Percentiles rank a stretch among this genome's conserved stretches.
Evolutionary conservation across 2,888 invertebrate genomes (phyloP).

Genomic region (Aphidius colemani): DNA sequence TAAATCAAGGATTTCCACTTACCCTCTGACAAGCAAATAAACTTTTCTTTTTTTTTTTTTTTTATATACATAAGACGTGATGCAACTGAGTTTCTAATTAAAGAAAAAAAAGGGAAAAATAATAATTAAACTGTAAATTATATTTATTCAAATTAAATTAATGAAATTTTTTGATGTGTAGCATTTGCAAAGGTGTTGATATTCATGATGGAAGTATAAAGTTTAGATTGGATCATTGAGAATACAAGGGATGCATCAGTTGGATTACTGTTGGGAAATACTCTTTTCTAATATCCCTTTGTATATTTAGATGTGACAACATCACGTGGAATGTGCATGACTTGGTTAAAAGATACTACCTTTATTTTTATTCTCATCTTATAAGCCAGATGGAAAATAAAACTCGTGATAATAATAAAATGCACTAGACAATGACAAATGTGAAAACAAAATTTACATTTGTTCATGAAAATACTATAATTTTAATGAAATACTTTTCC

Average conservation of each 20-base stretch:
- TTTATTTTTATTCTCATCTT: slow-evolving; percentile 18
- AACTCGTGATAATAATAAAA: no score
- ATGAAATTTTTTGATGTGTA: neutral
- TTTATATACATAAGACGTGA: no score
- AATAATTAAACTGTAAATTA: no score
- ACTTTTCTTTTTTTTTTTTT: neutral
- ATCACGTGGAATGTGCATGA: slow-evolving; percentile 37
- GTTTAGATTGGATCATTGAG: neutral
- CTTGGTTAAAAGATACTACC: slow-evolving; percentile 29
- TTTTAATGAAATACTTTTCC: neutral
- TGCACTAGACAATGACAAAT: slow-evolving; percentile 1
- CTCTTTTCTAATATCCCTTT: neutral
- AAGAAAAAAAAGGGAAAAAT: no score
- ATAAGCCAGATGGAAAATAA: neutral
- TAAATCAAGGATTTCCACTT: slow-evolving; percentile 45
- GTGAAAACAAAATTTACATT: neutral
- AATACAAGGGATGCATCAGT: neutral
- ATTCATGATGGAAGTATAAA: no score
- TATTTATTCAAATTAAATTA: no score
- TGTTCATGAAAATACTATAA: slow-evolving; percentile 1
- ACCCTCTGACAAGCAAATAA: neutral
- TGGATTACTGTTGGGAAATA: neutral
- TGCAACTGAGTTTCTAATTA: no score
- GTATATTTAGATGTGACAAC: neutral
- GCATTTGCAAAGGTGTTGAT: slow-evolving; percentile 10